Evolutionary conservation across 1,140 invertebrate genomes (phyloP).

Genomic region (Lycorma delicatula): DNA sequence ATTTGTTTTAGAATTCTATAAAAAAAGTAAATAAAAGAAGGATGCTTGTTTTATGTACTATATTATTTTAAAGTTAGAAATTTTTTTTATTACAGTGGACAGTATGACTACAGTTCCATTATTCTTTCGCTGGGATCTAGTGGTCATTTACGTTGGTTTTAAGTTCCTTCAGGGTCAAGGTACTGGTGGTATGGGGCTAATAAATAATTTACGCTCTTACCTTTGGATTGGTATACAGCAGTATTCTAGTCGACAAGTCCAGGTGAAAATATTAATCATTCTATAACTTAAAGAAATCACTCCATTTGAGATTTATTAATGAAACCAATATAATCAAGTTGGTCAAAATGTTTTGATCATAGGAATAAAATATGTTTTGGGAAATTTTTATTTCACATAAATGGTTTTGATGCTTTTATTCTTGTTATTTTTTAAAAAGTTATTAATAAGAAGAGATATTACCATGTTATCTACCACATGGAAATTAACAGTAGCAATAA

Average conservation of each 20-base stretch:
- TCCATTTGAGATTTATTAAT: background rate
- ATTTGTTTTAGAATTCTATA: no score
- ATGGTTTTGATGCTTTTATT: background rate
- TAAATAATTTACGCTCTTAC: conserved; percentile 85
- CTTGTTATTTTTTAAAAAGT: no score
- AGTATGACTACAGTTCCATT: conserved; percentile 50
- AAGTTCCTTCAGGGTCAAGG: conserved; percentile 91
- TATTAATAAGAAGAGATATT: no score
- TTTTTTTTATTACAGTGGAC: conserved; percentile 53
- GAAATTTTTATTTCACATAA: background rate
- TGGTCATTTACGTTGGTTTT: conserved; percentile 75
- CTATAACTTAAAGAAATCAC: background rate
- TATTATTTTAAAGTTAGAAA: no score
- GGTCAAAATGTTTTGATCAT: background rate
- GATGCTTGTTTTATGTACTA: no score
- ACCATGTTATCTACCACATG: no score
- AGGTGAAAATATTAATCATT: conserved; percentile 45
- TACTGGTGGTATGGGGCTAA: conserved; percentile 80
- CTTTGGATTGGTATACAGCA: conserved; percentile 94
- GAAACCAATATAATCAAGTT: background rate
- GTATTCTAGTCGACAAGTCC: conserved; percentile 85
- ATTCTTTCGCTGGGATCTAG: conserved; percentile 76
- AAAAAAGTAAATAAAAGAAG: no score
- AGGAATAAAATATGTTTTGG: background rate
- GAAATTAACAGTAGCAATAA: no score